These are phyloP conservation scores for Zaprionus ghesquierei DNA, from an alignment of 1,140 invertebrate genomes.

Conservation along the genomic window DNA sequence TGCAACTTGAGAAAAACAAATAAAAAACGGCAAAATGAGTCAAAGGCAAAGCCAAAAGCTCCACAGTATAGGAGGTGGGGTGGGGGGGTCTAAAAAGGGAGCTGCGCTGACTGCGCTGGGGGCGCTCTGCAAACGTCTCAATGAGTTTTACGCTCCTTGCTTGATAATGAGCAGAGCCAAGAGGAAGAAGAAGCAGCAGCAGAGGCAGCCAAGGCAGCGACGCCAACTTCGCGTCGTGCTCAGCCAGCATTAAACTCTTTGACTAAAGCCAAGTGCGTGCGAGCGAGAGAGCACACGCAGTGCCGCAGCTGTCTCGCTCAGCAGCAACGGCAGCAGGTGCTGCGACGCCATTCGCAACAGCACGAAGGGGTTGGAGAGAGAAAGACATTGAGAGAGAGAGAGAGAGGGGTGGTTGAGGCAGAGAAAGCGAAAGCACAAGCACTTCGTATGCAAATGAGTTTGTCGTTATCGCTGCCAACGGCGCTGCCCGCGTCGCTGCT, in stretches of 20 bases:
- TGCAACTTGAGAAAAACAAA: slow-evolving; percentile 70
- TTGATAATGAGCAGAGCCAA: slow-evolving; percentile 71
- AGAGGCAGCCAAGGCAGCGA: not conserved
- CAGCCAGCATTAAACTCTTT: slow-evolving; percentile 77
- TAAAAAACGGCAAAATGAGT: slow-evolving; percentile 70
- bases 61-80: not conserved
- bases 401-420: not conserved
- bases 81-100: too few relatives aligned
- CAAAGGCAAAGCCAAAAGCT: slow-evolving; percentile 57
- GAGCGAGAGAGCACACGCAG: slow-evolving; percentile 30
- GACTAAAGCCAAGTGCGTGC: slow-evolving; percentile 53
- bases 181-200: slow-evolving; percentile 19
- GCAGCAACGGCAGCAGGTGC: slow-evolving; percentile 59
- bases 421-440: slow-evolving; percentile 73
- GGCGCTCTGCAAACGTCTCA: slow-evolving; percentile 65
- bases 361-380: slow-evolving; percentile 22
- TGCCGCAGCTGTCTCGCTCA: slow-evolving; percentile 24
- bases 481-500: slow-evolving; percentile 28
- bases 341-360: slow-evolving; percentile 63
- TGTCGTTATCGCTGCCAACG: slow-evolving; percentile 66
- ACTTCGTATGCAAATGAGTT: slow-evolving; percentile 82
- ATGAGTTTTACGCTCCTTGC: slow-evolving; percentile 78
- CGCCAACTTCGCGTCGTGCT: slow-evolving; percentile 31
- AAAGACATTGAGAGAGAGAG: not conserved
- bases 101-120: not conserved